phyloP scores from a whole-genome alignment of 2,888 invertebrate species.

The Poecilobothrus nobilitatus region DNA sequence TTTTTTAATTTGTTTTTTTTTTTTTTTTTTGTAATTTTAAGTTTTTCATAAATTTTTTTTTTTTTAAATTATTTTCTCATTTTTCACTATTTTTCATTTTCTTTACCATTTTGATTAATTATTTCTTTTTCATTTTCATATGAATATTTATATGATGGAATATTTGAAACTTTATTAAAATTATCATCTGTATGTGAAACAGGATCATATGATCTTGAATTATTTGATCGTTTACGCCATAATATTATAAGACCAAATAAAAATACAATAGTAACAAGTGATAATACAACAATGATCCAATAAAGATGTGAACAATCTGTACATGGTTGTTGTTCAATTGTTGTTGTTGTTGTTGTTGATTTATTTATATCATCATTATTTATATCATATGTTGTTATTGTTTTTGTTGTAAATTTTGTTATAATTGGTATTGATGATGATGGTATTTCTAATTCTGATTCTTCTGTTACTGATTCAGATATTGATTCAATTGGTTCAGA shows the following conservation, averaged over 20 bases:
- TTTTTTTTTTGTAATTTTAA: background rate
- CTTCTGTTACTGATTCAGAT: background rate
- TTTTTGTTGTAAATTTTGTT: background rate
- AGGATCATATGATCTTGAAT: constrained; percentile 40
- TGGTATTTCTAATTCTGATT: background rate
- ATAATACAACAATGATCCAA: constrained; percentile 27
- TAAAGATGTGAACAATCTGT: constrained; percentile 15
- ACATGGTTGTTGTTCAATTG: too few relatives aligned
- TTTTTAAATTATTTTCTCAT: background rate
- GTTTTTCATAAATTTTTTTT: background rate
- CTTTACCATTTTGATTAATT: constrained; percentile 1
- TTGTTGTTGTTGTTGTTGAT: too few relatives aligned
- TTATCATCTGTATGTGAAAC: constrained; percentile 40
- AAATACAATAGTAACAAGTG: constrained; percentile 24
- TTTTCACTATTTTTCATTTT: background rate
- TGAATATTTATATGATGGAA: background rate
- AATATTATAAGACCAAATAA: constrained; percentile 27
- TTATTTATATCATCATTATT: too few relatives aligned
- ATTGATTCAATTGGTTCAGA: background rate
- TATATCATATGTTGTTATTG: background rate
- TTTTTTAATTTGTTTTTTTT: too few relatives aligned
- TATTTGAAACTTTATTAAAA: constrained; percentile 28
- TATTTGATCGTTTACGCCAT: constrained; percentile 23
- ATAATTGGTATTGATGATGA: background rate
- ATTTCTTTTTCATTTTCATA: constrained; percentile 1